Percentiles rank a stretch among this genome's conserved stretches.
Conservation (phyloP, 2,888 invertebrate genomes). For the Catocala nupta region DNA sequence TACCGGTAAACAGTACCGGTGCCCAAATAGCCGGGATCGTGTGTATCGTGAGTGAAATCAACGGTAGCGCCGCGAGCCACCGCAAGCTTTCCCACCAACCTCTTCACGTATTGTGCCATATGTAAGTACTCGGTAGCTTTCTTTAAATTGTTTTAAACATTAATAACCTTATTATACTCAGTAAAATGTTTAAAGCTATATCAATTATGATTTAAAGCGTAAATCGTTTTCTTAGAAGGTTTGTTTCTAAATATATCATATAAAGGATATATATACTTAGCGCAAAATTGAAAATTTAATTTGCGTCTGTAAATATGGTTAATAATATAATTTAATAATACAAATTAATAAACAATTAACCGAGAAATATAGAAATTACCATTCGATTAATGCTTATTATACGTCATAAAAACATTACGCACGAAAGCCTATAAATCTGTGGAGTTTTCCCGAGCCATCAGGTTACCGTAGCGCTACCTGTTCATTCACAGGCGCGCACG, state of each 20-base stretch:
- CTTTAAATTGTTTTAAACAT: constrained; percentile 9
- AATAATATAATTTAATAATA: too few relatives aligned
- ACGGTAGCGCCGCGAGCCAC: constrained; percentile 83
- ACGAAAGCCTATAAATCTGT: constrained; percentile 48
- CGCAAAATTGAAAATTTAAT: too few relatives aligned
- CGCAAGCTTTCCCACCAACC: constrained; percentile 78
- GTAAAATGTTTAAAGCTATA: neutral
- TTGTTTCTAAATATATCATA: too few relatives aligned
- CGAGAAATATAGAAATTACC: neutral
- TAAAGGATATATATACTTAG: too few relatives aligned
- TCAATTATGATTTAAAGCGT: too few relatives aligned
- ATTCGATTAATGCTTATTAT: constrained; percentile 2
- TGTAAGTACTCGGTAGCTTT: constrained; percentile 27
- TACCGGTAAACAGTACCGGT: constrained; percentile 74
- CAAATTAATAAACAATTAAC: too few relatives aligned
- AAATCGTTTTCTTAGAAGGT: too few relatives aligned
- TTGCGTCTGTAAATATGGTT: too few relatives aligned
- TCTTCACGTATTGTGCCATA: constrained; percentile 43
- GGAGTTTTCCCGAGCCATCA: constrained; percentile 62
- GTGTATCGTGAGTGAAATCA: constrained; percentile 81
- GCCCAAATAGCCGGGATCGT: constrained; percentile 75
- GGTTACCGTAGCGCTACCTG: constrained; percentile 80
- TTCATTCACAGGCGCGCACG: constrained; percentile 76
- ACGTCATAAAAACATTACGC: constrained; percentile 15
- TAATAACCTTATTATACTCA: neutral